A percentile compares a stretch with the other conserved stretches of the same genome.
Evolutionary conservation across 2,888 invertebrate genomes (phyloP).

Genomic region (Apamea anceps): DNA sequence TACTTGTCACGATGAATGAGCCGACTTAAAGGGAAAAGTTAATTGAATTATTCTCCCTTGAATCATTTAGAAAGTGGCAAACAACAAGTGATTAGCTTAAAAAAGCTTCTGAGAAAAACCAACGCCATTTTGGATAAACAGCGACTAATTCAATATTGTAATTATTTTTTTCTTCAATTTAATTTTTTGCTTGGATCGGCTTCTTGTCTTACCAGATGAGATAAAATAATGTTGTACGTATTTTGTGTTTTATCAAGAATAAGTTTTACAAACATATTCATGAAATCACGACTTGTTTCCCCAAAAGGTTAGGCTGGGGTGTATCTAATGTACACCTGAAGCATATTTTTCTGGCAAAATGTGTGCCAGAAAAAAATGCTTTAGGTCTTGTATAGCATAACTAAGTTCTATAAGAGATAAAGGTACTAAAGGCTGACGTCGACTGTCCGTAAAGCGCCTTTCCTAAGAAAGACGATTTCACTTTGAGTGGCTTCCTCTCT

Average conservation of each 20-base stretch:
- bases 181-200: neutral
- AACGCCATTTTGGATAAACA: conserved; percentile 18
- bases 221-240: neutral
- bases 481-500: neutral
- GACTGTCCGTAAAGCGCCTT: neutral
- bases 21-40: conserved; percentile 35
- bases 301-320: no score
- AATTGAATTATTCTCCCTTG: conserved; percentile 53
- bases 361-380: neutral
- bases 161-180: conserved; percentile 42
- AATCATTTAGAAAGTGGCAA: conserved; percentile 48
- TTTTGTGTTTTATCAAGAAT: neutral
- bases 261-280: neutral
- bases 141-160: conserved; percentile 41
- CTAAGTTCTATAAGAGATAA: neutral
- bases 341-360: neutral
- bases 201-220: neutral
- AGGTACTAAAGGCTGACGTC: neutral
- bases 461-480: conserved; percentile 1
- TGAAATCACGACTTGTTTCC: neutral
- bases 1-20: conserved; percentile 39
- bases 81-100: conserved; percentile 35
- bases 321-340: neutral
- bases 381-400: neutral
- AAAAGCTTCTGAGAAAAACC: conserved; percentile 30